phyloP scores from a whole-genome alignment of 2,888 invertebrate species.

The Cacoxenus indagator region DNA sequence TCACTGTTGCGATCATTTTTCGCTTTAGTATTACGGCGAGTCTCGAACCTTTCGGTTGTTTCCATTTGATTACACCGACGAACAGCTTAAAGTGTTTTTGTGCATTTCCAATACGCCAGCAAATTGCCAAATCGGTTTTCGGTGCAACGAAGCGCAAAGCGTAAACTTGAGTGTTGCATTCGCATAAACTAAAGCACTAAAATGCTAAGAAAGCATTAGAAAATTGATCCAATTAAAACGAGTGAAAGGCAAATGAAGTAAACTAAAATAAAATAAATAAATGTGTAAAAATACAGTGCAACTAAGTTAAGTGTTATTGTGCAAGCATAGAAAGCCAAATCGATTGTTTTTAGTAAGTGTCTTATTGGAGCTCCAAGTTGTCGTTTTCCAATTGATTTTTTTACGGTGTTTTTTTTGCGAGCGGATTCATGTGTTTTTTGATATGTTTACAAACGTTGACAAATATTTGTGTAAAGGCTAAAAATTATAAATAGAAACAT shows the following conservation, averaged over 20 bases:
- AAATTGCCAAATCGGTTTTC: background rate
- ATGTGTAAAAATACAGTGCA: background rate
- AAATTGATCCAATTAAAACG: no score
- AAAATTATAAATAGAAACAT: no score
- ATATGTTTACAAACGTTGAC: no score
- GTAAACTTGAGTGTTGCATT: background rate
- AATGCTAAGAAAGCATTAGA: background rate
- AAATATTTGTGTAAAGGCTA: no score
- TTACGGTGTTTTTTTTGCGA: no score
- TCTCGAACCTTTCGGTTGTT: background rate
- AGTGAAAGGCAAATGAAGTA: background rate
- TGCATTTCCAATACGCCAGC: background rate
- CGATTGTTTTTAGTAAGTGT: no score
- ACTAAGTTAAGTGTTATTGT: no score
- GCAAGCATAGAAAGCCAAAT: no score
- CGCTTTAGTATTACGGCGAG: background rate
- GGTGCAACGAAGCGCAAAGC: background rate
- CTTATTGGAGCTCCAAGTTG: no score
- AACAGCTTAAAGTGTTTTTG: background rate
- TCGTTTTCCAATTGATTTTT: no score
- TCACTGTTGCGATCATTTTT: background rate
- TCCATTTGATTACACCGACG: background rate
- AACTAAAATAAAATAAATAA: background rate
- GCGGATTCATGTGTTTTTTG: no score
- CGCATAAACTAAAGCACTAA: background rate